phyloP scores from a whole-genome alignment of 2,113 vertebrate genomes.

The Azemiops feae region DNA sequence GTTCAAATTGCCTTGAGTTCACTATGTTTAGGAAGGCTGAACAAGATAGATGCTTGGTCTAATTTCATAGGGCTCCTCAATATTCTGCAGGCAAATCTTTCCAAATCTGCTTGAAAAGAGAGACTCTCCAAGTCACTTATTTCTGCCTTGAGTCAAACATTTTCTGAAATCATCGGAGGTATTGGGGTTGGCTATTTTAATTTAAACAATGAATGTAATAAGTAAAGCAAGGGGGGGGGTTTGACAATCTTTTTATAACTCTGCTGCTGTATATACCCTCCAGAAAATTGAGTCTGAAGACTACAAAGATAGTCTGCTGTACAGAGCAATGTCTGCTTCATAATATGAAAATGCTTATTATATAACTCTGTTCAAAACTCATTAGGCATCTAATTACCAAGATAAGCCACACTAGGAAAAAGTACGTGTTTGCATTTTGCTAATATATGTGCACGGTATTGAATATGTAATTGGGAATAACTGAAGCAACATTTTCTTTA shows the following conservation, averaged over 20 bases:
- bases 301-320: neutral
- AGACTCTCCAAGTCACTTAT: neutral
- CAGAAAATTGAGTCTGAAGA: neutral
- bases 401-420: neutral
- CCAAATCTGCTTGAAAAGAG: neutral
- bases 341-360: neutral
- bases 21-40: neutral
- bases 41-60: neutral
- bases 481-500: constrained; percentile 11
- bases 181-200: neutral
- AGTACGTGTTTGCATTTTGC: neutral
- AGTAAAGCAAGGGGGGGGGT: neutral
- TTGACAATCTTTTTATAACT: neutral
- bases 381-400: neutral
- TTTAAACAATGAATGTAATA: neutral
- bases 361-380: neutral
- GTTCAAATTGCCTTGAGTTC: neutral
- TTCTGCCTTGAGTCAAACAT: neutral
- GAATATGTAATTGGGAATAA: neutral
- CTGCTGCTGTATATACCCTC: neutral
- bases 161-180: neutral
- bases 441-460: neutral
- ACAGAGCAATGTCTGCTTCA: neutral
- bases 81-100: neutral
- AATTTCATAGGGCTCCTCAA: neutral